These are phyloP conservation scores for Dipodomys merriami DNA, from an alignment of 2,113 vertebrate genomes.

Conservation along the genomic window DNA sequence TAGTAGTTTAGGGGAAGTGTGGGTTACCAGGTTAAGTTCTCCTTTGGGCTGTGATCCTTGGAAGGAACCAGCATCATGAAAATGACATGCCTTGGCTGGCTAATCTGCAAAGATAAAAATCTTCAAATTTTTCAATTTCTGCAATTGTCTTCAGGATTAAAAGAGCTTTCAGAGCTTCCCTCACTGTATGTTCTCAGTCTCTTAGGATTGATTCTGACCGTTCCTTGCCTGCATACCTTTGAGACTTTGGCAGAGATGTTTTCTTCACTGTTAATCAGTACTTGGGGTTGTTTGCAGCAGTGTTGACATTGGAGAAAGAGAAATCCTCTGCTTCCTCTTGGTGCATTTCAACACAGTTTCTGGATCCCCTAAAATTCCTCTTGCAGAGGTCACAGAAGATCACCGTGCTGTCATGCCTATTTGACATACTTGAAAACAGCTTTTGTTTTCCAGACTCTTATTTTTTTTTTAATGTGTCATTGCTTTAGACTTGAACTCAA, in stretches of 20 bases:
- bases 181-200: neutral
- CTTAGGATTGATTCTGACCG: neutral
- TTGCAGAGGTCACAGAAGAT: constrained; percentile 43
- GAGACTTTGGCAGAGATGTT: neutral
- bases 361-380: constrained; percentile 40
- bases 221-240: neutral
- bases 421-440: constrained; percentile 30
- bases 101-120: constrained; percentile 37
- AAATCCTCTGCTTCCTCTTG: constrained; percentile 23
- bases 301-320: constrained; percentile 8
- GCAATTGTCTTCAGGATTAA: constrained; percentile 1
- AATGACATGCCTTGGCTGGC: neutral
- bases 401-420: neutral
- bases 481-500: too few species aligned
- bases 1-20: neutral
- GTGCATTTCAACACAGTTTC: neutral
- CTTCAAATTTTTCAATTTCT: constrained; percentile 15
- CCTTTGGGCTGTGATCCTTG: too few species aligned
- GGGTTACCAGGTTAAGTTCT: neutral
- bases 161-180: neutral
- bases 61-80: neutral
- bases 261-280: neutral
- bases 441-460: neutral
- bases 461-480: neutral
- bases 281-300: constrained; percentile 8